A percentile compares a stretch with the other conserved stretches of the same genome.
Conservation (phyloP, 2,888 invertebrate genomes). For the Calliphora vomitoria region DNA sequence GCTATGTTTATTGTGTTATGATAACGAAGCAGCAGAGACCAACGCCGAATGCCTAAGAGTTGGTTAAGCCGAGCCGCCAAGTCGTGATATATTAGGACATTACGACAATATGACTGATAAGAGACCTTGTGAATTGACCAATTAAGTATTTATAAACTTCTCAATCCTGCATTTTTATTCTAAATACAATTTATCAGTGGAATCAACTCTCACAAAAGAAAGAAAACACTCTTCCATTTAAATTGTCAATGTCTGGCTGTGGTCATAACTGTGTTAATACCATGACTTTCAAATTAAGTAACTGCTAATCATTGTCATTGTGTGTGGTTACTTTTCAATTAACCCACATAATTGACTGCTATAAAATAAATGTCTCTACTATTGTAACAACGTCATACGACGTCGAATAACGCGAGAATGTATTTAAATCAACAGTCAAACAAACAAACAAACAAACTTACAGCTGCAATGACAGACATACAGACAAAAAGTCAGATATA, state of each 20-base stretch:
- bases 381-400: slow-evolving; percentile 39
- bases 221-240: not conserved
- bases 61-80: too few relatives aligned
- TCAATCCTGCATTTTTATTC: too few relatives aligned
- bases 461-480: slow-evolving; percentile 50
- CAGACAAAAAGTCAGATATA: not conserved
- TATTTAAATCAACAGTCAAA: slow-evolving; percentile 60
- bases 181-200: too few relatives aligned
- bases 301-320: not conserved
- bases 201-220: too few relatives aligned
- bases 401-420: slow-evolving; percentile 57
- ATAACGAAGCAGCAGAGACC: too few relatives aligned
- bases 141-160: too few relatives aligned
- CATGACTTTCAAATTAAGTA: not conserved
- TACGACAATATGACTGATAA: too few relatives aligned
- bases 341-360: slow-evolving; percentile 53
- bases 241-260: not conserved
- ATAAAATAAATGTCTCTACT: slow-evolving; percentile 50
- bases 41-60: too few relatives aligned
- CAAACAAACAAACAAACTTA: slow-evolving; percentile 41
- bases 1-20: too few relatives aligned
- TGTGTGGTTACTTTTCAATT: slow-evolving; percentile 56
- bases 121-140: too few relatives aligned
- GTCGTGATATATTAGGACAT: too few relatives aligned
- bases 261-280: not conserved